Base-by-base conservation (phyloP, 2,113 vertebrate genomes). In the Serinus canaria region DNA sequence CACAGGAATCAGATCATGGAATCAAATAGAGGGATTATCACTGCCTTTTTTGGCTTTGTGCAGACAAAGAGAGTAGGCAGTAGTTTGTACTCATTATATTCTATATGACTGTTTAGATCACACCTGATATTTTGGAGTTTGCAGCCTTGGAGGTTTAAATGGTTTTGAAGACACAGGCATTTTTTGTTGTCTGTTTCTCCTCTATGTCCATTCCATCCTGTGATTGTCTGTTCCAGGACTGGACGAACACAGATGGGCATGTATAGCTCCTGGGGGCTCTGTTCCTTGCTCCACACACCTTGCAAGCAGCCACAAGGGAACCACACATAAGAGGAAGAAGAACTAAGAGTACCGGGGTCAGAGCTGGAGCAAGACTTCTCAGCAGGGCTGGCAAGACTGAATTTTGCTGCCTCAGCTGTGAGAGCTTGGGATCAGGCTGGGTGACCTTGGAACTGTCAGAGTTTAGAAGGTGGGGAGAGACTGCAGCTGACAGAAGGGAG, bases 1-100 rank as follows among this genome's bases (percentile, higher is more conserved):
- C 13, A 19, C 31, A 92, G 95, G 87, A 97, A 96, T 96, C 93
- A 84, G 96, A 97, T 96, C 85, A 85, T 69, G 81, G 87, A 96
- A 97, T 96, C 96, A 97, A 97, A 94, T 55, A 94, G 94, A 92
- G 95, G 97, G 95, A 97, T 97, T 96, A 95, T 95, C 91, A 56
- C 93, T 77, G 92, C 76, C 93, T 74, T 83, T 74, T 74, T 87
- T 89, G 3, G 13, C 39, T 92, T 89, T 72, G 43, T 77, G 23
- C 30, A 73, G 58, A 82, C 28, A 35, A 96, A 96, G 88, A 56
- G 85, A 80, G 67, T 50, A 94, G 88, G 64, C 83, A 63, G 84
- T 90, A 84, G 85, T 94, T 96, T 92, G 49, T 94, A 83, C 63
- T 94, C 23, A 10, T 77, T 94, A 53, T 88, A 62, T 90, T 50